These are phyloP conservation scores for Penaeus monodon DNA, from an alignment of 2,888 invertebrate species.

Conservation along the genomic window DNA sequence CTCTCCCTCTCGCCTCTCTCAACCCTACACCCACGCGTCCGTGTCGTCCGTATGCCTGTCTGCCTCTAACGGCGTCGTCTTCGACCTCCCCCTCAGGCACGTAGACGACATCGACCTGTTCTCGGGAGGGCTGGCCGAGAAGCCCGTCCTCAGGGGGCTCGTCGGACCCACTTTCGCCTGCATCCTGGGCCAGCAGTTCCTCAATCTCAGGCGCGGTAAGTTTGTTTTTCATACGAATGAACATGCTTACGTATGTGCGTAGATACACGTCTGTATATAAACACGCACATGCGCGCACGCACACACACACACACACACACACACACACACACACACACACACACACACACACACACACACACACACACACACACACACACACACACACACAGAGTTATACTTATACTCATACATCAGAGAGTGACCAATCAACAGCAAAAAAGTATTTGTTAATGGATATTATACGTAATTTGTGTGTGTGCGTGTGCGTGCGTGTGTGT, in stretches of 20 bases:
- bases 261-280: background rate
- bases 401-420: no score
- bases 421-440: no score
- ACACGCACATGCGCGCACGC: no score
- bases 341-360: no score
- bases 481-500: background rate
- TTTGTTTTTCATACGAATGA: background rate
- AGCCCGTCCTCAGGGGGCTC: conserved; percentile 82
- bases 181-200: conserved; percentile 88
- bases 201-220: conserved; percentile 80
- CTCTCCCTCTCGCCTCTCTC: background rate
- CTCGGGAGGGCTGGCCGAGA: conserved; percentile 85
- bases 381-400: no score
- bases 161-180: conserved; percentile 91
- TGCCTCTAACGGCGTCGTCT: background rate
- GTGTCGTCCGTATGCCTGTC: background rate
- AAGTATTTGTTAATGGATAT: no score
- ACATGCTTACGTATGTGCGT: background rate
- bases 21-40: background rate
- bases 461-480: background rate
- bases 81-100: conserved; percentile 72
- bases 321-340: background rate
- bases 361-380: no score
- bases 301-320: background rate
- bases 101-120: conserved; percentile 88